These are phyloP conservation scores for Nycticorax nycticorax DNA, from an alignment of 2,113 vertebrate species.

Conservation along the genomic window DNA sequence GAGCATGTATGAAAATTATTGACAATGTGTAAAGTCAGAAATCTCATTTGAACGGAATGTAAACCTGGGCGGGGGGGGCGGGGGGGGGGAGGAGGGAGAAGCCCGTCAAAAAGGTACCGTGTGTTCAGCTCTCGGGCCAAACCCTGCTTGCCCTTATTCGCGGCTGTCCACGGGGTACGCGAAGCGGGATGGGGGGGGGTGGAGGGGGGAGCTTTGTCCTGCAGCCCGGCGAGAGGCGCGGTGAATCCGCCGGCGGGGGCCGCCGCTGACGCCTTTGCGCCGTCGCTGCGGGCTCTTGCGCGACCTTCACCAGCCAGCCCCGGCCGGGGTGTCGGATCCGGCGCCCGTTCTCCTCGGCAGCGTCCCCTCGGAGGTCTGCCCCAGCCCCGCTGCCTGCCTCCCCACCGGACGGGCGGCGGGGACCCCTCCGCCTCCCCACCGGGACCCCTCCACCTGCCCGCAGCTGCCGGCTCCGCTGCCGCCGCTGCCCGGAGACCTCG, in stretches of 20 bases:
- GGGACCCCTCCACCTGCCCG: not conserved
- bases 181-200: not conserved
- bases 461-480: not conserved
- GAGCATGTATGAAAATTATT: slow-evolving; percentile 32
- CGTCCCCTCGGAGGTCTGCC: not conserved
- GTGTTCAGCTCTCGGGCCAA: slow-evolving; percentile 53
- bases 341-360: not conserved
- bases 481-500: not conserved
- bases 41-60: slow-evolving; percentile 61
- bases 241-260: not conserved
- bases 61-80: slow-evolving; percentile 28
- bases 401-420: not conserved
- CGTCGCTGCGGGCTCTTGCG: not conserved
- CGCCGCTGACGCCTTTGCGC: not conserved
- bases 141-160: not conserved
- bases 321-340: accelerated
- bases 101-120: not conserved
- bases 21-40: slow-evolving; percentile 51
- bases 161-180: not conserved
- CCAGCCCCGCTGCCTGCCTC: too few relatives aligned
- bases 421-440: too few relatives aligned
- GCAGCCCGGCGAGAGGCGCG: not conserved
- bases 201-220: not conserved
- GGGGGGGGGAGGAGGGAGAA: not conserved
- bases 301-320: not conserved